These are phyloP conservation scores for Pipistrellus kuhlii DNA, from an alignment of 2,797 vertebrate species.

Conservation along the genomic window DNA sequence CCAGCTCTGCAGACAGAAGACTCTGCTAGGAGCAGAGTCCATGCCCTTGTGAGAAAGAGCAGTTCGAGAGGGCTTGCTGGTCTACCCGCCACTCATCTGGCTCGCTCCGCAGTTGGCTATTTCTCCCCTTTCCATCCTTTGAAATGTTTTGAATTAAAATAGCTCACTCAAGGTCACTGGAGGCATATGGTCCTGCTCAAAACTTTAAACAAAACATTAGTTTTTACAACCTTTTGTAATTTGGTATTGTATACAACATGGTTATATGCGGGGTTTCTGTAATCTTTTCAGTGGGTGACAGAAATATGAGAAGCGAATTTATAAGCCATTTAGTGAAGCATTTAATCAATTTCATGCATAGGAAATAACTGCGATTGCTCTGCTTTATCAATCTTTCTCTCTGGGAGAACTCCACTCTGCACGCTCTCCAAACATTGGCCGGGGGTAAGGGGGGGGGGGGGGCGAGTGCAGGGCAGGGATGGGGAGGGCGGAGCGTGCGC, in stretches of 20 bases:
- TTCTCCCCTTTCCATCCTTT: slow-evolving; percentile 83
- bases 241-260: slow-evolving; percentile 91
- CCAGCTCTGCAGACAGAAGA: slow-evolving; percentile 70
- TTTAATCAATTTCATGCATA: slow-evolving; percentile 93
- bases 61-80: slow-evolving; percentile 45
- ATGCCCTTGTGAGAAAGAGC: slow-evolving; percentile 57
- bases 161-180: slow-evolving; percentile 91
- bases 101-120: slow-evolving; percentile 86
- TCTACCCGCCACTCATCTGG: slow-evolving; percentile 78
- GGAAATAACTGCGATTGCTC: slow-evolving; percentile 89
- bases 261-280: slow-evolving; percentile 88
- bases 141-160: slow-evolving; percentile 93
- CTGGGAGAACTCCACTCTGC: slow-evolving; percentile 78
- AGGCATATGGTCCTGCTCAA: slow-evolving; percentile 92
- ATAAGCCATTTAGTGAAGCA: slow-evolving; percentile 92
- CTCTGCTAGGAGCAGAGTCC: slow-evolving; percentile 1
- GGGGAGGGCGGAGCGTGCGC: neutral
- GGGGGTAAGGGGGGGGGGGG: accelerated
- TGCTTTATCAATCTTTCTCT: slow-evolving; percentile 90
- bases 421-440: slow-evolving; percentile 75
- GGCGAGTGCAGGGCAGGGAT: neutral
- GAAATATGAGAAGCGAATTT: slow-evolving; percentile 92
- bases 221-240: slow-evolving; percentile 93
- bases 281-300: slow-evolving; percentile 92
- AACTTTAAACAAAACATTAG: slow-evolving; percentile 93